Percentiles rank a stretch among this genome's conserved stretches.
These are phyloP conservation scores for Deilephila elpenor DNA, from an alignment of 2,888 invertebrate species.

Conservation along the genomic window DNA sequence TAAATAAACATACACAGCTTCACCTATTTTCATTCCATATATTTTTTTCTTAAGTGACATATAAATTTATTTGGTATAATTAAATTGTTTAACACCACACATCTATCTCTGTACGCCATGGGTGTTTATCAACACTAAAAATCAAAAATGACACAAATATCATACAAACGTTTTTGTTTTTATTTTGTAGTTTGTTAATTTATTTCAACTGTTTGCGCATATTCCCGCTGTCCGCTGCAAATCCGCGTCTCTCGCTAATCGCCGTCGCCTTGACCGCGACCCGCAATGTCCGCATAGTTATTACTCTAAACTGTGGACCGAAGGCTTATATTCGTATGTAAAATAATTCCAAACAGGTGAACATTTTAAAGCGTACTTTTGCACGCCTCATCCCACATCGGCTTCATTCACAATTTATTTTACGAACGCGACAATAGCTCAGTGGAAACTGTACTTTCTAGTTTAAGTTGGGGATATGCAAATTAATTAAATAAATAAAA, in stretches of 20 bases:
- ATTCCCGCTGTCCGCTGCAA: background rate
- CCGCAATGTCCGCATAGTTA: slow-evolving; percentile 29
- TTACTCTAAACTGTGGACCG: slow-evolving; percentile 17
- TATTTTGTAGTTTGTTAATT: too few relatives aligned
- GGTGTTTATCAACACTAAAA: too few relatives aligned
- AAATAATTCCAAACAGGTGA: slow-evolving; percentile 33
- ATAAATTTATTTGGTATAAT: too few relatives aligned
- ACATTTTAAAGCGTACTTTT: slow-evolving; percentile 54
- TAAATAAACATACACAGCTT: background rate
- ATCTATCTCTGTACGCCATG: too few relatives aligned
- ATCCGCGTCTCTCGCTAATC: background rate
- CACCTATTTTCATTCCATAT: too few relatives aligned
- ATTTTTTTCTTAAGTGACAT: too few relatives aligned
- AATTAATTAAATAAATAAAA: background rate
- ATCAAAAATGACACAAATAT: too few relatives aligned
- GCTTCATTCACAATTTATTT: slow-evolving; percentile 25
- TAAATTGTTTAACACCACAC: too few relatives aligned
- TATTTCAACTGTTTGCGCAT: too few relatives aligned
- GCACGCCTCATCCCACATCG: slow-evolving; percentile 59
- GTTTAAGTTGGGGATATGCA: background rate
- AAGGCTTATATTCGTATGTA: slow-evolving; percentile 26
- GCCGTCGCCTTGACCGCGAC: background rate
- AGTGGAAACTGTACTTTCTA: slow-evolving; percentile 16
- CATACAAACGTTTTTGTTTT: too few relatives aligned
- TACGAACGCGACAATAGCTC: background rate